A percentile compares a stretch with the other conserved stretches of the same genome.
phyloP scores from a whole-genome alignment of 2,888 invertebrate species.

The Acanthosepion lycidas region DNA sequence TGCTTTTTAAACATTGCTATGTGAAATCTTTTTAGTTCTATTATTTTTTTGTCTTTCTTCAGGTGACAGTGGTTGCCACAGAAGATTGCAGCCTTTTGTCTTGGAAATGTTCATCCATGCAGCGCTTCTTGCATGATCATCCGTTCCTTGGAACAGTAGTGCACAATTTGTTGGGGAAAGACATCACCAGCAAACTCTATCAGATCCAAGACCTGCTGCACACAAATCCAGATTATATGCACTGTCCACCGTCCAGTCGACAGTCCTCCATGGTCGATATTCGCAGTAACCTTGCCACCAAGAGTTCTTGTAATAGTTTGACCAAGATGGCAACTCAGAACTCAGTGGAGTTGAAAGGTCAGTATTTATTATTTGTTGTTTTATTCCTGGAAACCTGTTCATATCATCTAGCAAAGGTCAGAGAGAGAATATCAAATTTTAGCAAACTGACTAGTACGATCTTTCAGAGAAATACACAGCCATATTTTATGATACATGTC shows the following conservation, averaged over 20 bases:
- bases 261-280: slow-evolving; percentile 67
- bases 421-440: too few relatives aligned
- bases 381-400: not conserved
- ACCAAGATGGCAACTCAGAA: slow-evolving; percentile 56
- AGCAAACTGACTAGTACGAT: too few relatives aligned
- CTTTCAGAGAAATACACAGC: too few relatives aligned
- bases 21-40: not conserved
- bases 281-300: slow-evolving; percentile 59
- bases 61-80: slow-evolving; percentile 86
- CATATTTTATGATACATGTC: too few relatives aligned
- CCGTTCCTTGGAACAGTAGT: slow-evolving; percentile 85
- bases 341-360: slow-evolving; percentile 56
- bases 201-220: slow-evolving; percentile 65
- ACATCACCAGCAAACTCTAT: slow-evolving; percentile 87
- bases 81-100: slow-evolving; percentile 85
- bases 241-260: slow-evolving; percentile 54
- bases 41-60: slow-evolving; percentile 64
- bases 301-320: slow-evolving; percentile 55
- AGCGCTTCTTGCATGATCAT: slow-evolving; percentile 83
- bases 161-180: slow-evolving; percentile 87
- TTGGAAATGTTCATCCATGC: slow-evolving; percentile 86
- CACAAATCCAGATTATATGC: slow-evolving; percentile 59
- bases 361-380: not conserved
- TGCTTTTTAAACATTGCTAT: not conserved
- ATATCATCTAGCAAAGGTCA: too few relatives aligned